Evolutionary conservation across 2,113 vertebrate species (phyloP).

Genomic region (Limnothrissa miodon): DNA sequence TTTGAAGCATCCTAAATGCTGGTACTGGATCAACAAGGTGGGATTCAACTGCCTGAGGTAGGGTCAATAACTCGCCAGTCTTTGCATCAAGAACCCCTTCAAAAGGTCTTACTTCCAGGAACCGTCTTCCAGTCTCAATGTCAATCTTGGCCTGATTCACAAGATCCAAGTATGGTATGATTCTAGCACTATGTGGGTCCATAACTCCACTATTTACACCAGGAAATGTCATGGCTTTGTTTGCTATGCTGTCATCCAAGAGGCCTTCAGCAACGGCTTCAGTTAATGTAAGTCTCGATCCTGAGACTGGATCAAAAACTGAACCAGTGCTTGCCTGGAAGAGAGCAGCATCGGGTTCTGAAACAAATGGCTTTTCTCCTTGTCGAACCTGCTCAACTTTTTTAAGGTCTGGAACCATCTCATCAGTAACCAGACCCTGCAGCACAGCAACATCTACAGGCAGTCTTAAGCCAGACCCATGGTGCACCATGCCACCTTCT

Average conservation of each 20-base stretch:
- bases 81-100: slow-evolving; percentile 66
- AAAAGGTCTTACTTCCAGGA: slow-evolving; percentile 83
- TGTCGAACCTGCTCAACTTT: slow-evolving; percentile 74
- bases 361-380: slow-evolving; percentile 61
- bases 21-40: slow-evolving; percentile 74
- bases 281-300: slow-evolving; percentile 68
- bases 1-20: slow-evolving; percentile 76
- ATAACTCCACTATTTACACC: slow-evolving; percentile 67
- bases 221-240: slow-evolving; percentile 61
- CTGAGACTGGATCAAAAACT: slow-evolving; percentile 66
- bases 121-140: slow-evolving; percentile 84
- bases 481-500: slow-evolving; percentile 88
- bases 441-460: slow-evolving; percentile 75
- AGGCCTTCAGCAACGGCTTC: slow-evolving; percentile 71
- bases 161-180: slow-evolving; percentile 83
- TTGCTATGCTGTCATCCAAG: slow-evolving; percentile 58
- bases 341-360: slow-evolving; percentile 65
- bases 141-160: slow-evolving; percentile 89
- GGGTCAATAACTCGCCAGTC: slow-evolving; percentile 56
- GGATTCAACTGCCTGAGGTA: slow-evolving; percentile 70
- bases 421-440: slow-evolving; percentile 73
- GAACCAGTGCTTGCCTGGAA: slow-evolving; percentile 70
- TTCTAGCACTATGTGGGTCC: slow-evolving; percentile 74
- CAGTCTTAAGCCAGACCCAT: slow-evolving; percentile 83
- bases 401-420: slow-evolving; percentile 69